Base-by-base conservation (phyloP, 2,888 invertebrate genomes). In the Drosophila cyrtoloma region DNA sequence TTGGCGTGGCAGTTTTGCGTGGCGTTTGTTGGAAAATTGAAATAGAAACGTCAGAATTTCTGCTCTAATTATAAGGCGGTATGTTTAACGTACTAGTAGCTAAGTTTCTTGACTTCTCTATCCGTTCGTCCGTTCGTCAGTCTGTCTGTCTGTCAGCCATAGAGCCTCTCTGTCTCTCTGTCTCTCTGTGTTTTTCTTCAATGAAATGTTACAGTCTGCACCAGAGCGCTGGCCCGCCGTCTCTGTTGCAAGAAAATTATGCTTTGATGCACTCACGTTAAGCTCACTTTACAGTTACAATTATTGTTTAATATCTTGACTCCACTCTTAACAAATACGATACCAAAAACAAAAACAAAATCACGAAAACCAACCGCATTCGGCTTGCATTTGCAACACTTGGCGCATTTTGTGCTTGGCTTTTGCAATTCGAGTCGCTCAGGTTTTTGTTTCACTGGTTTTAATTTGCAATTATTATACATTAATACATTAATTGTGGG, bases 21-120 rank as follows among this genome's bases (percentile, higher is more conserved):
- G 91, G 91, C 88, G 86, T 88, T 89, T 88, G 91, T 77, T 87
- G 91, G 87, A 91, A 92, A 92, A 89, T 86, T 91, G 92, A 92
- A 92, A 92, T 92, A 91, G 92, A 92, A 92, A 92, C 93, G 92
- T 93, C 93, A 93, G 93, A 92, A 92, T 93, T 93, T 93, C 92
- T 92, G 93, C 93, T 93, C 93, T 92, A 92, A 92, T 93, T 93
- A 91, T 88, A 86, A 87, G 85, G 87, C 87, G 93, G 93, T 91
- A 93, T 93, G 88, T 92, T 91, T 86, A 87, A 80, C 81, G 81
- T 85, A 83, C 79, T 81, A 77, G 62, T 81, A 77, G 62, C 79
- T 74, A 74, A 87, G 90, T 88, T 87, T 89, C 87, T 88, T 85
- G 90, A 89, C 90, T 89, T 82, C 77, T 77, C 67, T 67, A 71